Evolutionary conservation across 2,797 vertebrate species (phyloP).

Genomic region (Eremophila alpestris): DNA sequence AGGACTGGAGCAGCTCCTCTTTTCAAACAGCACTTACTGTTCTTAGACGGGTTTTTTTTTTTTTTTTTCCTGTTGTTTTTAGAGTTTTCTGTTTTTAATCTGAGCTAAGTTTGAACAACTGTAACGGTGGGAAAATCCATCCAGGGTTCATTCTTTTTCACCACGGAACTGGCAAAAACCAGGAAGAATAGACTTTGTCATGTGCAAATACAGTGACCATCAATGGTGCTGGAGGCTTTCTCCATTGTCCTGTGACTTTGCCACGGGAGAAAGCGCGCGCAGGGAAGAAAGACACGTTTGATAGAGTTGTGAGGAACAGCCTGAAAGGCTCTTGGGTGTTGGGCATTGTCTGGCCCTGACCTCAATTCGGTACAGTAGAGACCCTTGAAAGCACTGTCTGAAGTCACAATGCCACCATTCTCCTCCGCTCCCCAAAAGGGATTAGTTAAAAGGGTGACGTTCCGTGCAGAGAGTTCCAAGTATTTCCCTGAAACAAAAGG

Average conservation of each 20-base stretch:
- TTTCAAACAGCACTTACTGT: conserved; percentile 58
- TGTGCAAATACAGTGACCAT: conserved; percentile 82
- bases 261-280: conserved; percentile 87
- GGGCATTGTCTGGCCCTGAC: conserved; percentile 94
- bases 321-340: conserved; percentile 96
- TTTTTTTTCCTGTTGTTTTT: conserved; percentile 26
- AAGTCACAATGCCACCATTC: conserved; percentile 95
- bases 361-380: conserved; percentile 99
- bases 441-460: conserved; percentile 94
- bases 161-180: conserved; percentile 71
- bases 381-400: conserved; percentile 95
- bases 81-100: conserved; percentile 58
- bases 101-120: conserved; percentile 72
- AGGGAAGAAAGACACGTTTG: conserved; percentile 90
- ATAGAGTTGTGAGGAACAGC: conserved; percentile 96
- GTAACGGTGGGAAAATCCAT: conserved; percentile 81
- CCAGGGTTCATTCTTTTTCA: conserved; percentile 73
- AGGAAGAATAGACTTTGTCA: conserved; percentile 83
- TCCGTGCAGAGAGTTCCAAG: conserved; percentile 96
- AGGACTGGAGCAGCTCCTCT: conserved; percentile 55
- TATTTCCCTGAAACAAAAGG: conserved; percentile 89
- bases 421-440: conserved; percentile 91
- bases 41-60: neutral
- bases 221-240: conserved; percentile 78
- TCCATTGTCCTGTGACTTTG: conserved; percentile 85